Conservation (phyloP, 1,140 invertebrate genomes). For the Nasonia giraulti region DNA sequence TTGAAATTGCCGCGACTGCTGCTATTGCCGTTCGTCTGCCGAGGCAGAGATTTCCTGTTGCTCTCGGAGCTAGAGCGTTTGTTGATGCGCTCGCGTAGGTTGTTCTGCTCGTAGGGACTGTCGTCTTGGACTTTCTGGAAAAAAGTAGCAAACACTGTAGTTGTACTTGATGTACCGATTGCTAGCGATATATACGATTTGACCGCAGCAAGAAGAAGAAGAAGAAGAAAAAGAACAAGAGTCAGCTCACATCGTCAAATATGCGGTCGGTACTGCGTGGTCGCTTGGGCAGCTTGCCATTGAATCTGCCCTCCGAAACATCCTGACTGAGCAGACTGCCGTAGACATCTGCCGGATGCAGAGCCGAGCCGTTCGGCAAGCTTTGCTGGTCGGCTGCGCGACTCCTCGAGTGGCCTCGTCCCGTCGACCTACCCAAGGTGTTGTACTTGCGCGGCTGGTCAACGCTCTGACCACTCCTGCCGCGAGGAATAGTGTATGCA, state of each 20-base stretch:
- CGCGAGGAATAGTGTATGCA: too few species aligned
- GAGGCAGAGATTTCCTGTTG: background rate
- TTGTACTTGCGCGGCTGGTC: constrained; percentile 47
- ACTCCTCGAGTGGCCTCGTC: background rate
- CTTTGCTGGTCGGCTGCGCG: background rate
- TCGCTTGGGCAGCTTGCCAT: constrained; percentile 37
- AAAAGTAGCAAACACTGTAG: background rate
- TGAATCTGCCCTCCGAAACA: background rate
- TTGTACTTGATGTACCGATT: too few species aligned
- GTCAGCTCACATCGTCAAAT: constrained; percentile 27
- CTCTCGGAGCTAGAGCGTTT: constrained; percentile 16
- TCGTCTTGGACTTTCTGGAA: constrained; percentile 10
- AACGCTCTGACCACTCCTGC: background rate
- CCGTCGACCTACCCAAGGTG: constrained; percentile 38
- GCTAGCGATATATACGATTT: too few species aligned
- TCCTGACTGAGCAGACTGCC: background rate
- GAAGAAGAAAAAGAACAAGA: too few species aligned
- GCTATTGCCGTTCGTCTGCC: background rate
- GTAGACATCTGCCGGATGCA: background rate
- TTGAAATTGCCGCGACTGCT: background rate
- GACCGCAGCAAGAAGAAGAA: too few species aligned
- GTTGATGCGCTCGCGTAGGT: background rate
- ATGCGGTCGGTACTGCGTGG: constrained; percentile 38
- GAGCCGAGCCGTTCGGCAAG: background rate
- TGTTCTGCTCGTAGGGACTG: background rate